phyloP scores from a whole-genome alignment of 2,888 invertebrate species.

The Drosophila sordidapex region DNA sequence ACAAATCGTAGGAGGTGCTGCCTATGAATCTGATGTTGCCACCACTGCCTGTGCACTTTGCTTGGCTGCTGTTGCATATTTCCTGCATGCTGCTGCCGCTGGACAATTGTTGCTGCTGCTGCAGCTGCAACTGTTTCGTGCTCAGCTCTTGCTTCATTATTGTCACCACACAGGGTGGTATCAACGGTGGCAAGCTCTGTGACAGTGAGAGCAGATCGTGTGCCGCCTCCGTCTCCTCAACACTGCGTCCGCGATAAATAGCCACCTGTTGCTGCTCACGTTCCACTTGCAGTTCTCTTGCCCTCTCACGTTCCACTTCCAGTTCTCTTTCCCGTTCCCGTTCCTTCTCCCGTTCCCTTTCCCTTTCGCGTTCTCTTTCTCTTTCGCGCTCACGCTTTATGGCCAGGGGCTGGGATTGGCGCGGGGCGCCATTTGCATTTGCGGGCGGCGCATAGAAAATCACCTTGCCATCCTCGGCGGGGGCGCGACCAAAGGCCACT shows the following conservation, averaged over 20 bases:
- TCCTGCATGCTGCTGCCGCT: slow-evolving; percentile 83
- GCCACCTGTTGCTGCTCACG: slow-evolving; percentile 48
- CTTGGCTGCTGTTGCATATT: slow-evolving; percentile 78
- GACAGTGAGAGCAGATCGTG: slow-evolving; percentile 92
- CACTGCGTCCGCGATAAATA: slow-evolving; percentile 87
- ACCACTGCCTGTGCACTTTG: slow-evolving; percentile 12
- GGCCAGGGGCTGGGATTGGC: slow-evolving; percentile 56
- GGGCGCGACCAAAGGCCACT: slow-evolving; percentile 71
- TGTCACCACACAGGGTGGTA: slow-evolving; percentile 89
- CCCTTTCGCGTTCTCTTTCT: background rate
- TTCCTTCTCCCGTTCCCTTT: background rate
- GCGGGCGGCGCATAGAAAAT: slow-evolving; percentile 85
- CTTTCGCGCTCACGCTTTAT: slow-evolving; percentile 59
- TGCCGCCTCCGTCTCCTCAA: slow-evolving; percentile 95
- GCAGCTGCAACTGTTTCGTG: slow-evolving; percentile 10
- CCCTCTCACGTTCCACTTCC: slow-evolving; percentile 2
- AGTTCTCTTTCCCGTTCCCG: slow-evolving; percentile 11
- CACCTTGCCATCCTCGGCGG: slow-evolving; percentile 83
- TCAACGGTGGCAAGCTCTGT: slow-evolving; percentile 91
- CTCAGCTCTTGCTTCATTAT: slow-evolving; percentile 86
- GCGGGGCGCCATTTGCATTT: slow-evolving; percentile 59
- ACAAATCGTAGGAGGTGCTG: slow-evolving; percentile 71
- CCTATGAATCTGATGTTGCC: slow-evolving; percentile 82
- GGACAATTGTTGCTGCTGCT: slow-evolving; percentile 1
- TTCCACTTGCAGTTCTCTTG: background rate